phyloP scores from a whole-genome alignment of 1,140 invertebrate species.

The Brachionus calyciflorus region DNA sequence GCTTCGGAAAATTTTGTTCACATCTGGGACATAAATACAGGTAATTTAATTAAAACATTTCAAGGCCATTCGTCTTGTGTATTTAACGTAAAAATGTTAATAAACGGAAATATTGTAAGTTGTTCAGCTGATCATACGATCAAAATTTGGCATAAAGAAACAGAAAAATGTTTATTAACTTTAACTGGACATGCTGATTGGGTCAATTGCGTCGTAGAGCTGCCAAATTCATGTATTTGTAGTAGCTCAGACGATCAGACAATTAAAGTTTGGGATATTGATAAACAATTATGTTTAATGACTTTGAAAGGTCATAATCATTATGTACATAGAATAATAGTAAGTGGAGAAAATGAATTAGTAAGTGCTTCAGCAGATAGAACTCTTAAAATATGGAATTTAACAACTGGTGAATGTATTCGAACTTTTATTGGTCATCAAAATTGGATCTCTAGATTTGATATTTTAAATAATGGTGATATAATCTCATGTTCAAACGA shows the following conservation, averaged over 20 bases:
- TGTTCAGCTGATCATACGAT: background rate
- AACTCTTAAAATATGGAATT: slow-evolving; percentile 14
- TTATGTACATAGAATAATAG: slow-evolving; percentile 2
- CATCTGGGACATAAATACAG: slow-evolving; percentile 12
- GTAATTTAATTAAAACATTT: background rate
- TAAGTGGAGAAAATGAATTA: background rate
- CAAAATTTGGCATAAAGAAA: background rate
- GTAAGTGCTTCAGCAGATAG: slow-evolving; percentile 17
- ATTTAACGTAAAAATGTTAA: background rate
- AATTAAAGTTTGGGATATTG: background rate
- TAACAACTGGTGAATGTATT: background rate
- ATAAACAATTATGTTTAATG: background rate
- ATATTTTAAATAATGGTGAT: background rate
- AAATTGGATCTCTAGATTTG: background rate
- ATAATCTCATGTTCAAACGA: background rate
- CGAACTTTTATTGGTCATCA: background rate
- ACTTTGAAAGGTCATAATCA: slow-evolving; percentile 1
- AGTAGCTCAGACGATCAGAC: background rate
- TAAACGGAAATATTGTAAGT: background rate
- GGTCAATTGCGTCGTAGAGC: slow-evolving; percentile 1
- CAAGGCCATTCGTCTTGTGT: background rate
- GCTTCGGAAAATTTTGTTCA: background rate
- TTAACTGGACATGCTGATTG: background rate
- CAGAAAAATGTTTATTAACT: background rate
- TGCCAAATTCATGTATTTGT: background rate